Evolutionary conservation across 2,888 invertebrate species (phyloP).

Genomic region (Glyphotaelius pellucidus): DNA sequence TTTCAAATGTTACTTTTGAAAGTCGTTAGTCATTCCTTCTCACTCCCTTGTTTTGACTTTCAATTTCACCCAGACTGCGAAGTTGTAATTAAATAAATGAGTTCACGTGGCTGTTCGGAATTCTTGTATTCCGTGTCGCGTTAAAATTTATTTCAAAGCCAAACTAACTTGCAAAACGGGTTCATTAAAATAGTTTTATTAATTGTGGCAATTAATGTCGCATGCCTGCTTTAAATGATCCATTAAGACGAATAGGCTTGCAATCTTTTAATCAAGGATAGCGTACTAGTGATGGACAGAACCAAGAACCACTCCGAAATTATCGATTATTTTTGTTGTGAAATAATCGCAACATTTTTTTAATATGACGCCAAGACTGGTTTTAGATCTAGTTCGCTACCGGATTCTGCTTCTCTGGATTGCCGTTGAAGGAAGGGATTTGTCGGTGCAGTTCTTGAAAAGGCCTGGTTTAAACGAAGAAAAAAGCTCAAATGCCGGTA

Average conservation of each 20-base stretch:
- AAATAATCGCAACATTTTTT: too few relatives aligned
- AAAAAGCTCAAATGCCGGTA: not conserved
- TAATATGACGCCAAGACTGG: too few relatives aligned
- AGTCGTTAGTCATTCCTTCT: not conserved
- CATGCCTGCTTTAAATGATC: not conserved
- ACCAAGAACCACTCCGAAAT: not conserved
- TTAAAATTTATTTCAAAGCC: not conserved
- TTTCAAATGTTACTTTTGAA: not conserved
- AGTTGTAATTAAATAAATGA: not conserved
- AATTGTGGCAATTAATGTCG: constrained; percentile 7
- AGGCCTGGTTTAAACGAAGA: not conserved
- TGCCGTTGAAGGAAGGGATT: not conserved
- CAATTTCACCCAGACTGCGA: not conserved
- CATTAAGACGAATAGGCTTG: not conserved
- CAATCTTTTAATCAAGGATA: not conserved
- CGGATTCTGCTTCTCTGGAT: too few relatives aligned
- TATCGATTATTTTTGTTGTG: not conserved
- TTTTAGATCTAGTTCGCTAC: not conserved
- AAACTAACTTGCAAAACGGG: not conserved
- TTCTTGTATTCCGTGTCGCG: not conserved
- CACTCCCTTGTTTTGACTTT: not conserved
- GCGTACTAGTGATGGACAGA: not conserved
- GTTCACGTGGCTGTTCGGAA: not conserved
- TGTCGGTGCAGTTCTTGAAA: not conserved
- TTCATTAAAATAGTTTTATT: not conserved